A percentile compares a stretch with the other conserved stretches of the same genome.
Conservation (phyloP, 2,797 vertebrate genomes). For the Aeoliscus strigatus region DNA sequence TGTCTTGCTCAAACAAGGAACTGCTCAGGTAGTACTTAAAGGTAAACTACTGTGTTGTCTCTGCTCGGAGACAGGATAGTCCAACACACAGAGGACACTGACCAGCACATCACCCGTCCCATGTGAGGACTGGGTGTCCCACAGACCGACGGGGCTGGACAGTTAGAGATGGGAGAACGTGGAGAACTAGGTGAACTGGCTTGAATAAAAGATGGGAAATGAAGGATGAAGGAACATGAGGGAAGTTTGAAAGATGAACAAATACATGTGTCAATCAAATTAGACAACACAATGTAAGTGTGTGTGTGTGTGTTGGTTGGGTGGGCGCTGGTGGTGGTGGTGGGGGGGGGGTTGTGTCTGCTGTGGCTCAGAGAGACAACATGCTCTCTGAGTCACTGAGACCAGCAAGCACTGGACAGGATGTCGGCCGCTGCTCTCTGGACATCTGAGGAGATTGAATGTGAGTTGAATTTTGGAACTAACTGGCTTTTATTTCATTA, state of each 20-base stretch:
- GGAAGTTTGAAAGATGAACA: neutral
- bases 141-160: conserved; percentile 68
- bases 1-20: too few species aligned
- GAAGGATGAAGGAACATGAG: conserved; percentile 1
- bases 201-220: conserved; percentile 2
- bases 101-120: conserved; percentile 68
- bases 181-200: conserved; percentile 9
- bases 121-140: conserved; percentile 81
- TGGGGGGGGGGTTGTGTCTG: conserved; percentile 43
- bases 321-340: conserved; percentile 34
- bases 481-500: neutral
- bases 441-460: neutral
- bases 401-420: conserved; percentile 1
- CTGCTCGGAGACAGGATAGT: too few species aligned
- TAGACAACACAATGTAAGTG: neutral
- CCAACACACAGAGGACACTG: conserved; percentile 71
- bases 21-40: too few species aligned
- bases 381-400: conserved; percentile 3
- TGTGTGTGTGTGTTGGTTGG: conserved; percentile 34
- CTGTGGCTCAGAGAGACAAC: conserved; percentile 27
- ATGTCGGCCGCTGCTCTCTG: conserved; percentile 10
- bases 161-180: conserved; percentile 23
- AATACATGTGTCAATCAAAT: neutral
- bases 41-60: too few species aligned
- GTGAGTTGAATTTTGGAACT: conserved; percentile 27